These are phyloP conservation scores for Carlito syrichta DNA, from an alignment of 2,113 vertebrate species.

Conservation along the genomic window DNA sequence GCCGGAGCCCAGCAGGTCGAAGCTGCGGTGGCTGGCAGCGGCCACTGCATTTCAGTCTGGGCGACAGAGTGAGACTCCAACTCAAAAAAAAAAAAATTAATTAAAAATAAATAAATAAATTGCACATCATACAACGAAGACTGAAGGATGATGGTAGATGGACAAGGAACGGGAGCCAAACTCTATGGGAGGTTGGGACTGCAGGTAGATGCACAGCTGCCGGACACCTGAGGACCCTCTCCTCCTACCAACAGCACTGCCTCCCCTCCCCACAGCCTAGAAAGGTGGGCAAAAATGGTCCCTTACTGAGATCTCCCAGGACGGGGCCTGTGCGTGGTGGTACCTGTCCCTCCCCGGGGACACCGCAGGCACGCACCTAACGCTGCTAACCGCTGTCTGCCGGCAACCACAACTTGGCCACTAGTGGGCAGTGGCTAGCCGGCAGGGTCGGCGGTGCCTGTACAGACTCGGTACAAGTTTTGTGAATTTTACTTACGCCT, in stretches of 20 bases:
- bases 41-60: no score
- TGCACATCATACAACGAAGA: fast-evolving
- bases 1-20: no score
- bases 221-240: background rate
- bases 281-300: no score
- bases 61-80: no score
- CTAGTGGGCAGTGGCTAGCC: background rate
- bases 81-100: no score
- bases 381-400: fast-evolving
- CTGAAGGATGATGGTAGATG: fast-evolving
- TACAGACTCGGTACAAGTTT: background rate
- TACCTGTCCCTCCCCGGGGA: background rate
- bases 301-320: background rate
- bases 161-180: background rate
- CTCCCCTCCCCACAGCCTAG: fast-evolving
- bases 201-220: background rate
- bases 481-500: background rate
- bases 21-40: no score
- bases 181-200: background rate
- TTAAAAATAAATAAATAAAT: no score
- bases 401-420: background rate
- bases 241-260: background rate
- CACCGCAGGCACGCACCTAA: no score
- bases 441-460: background rate
- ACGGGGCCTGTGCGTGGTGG: fast-evolving